phyloP scores from a whole-genome alignment of 2,797 vertebrate genomes.

The Microhierax caerulescens region DNA sequence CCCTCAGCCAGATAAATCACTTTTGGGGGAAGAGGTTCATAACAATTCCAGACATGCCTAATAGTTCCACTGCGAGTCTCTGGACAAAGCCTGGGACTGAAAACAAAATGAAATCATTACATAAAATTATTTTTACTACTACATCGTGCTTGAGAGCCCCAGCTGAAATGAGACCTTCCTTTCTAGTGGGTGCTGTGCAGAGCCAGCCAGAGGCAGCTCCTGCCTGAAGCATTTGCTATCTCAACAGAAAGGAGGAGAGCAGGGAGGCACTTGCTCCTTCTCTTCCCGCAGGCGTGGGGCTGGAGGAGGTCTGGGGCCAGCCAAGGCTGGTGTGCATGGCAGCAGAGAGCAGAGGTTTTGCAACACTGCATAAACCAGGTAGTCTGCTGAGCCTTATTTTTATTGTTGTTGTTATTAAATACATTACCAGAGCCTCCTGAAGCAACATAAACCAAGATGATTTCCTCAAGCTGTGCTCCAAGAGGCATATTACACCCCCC shows the following conservation, averaged over 20 bases:
- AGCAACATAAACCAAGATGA: neutral
- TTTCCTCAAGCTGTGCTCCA: neutral
- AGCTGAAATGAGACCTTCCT: neutral
- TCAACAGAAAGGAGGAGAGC: neutral
- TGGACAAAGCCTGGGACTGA: neutral
- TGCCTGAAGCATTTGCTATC: neutral
- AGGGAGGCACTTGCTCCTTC: neutral
- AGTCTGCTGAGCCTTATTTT: neutral
- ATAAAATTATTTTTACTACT: slow-evolving; percentile 34
- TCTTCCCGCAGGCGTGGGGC: neutral
- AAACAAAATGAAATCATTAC: slow-evolving; percentile 47
- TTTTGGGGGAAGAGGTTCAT: slow-evolving; percentile 8
- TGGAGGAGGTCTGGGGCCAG: neutral
- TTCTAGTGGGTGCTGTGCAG: neutral
- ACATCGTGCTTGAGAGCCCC: neutral
- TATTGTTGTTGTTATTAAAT: neutral
- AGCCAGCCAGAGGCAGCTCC: neutral
- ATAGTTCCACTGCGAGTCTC: neutral
- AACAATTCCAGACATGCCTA: slow-evolving; percentile 30
- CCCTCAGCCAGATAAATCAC: slow-evolving; percentile 32
- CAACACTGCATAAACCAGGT: neutral
- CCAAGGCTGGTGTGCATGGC: neutral
- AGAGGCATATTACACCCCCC: neutral
- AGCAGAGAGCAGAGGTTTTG: neutral
- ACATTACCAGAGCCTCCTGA: neutral